These are phyloP conservation scores for Centropus bengalensis DNA, from an alignment of 2,113 vertebrate genomes.

Conservation along the genomic window DNA sequence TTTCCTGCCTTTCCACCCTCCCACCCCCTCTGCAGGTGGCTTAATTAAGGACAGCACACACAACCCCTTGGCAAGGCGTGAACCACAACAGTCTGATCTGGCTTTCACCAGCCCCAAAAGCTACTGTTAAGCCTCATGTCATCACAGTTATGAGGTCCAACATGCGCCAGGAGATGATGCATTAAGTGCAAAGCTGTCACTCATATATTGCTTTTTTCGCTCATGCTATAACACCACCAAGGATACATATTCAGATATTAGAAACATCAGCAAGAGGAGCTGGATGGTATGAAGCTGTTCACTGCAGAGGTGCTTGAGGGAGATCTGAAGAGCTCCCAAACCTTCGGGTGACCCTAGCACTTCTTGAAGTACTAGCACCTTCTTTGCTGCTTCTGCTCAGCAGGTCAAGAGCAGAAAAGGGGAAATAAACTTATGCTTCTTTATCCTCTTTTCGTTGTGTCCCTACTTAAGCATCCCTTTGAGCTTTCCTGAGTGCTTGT, in stretches of 20 bases:
- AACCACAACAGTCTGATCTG: not conserved
- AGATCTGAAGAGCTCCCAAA: not conserved
- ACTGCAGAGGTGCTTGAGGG: not conserved
- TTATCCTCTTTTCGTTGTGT: not conserved
- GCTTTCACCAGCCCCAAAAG: not conserved
- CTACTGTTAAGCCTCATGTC: not conserved
- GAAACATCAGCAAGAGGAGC: not conserved
- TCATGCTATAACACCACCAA: not conserved
- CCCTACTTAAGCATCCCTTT: not conserved
- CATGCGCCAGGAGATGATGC: accelerated
- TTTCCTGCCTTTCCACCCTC: not conserved
- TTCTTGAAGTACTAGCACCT: not conserved
- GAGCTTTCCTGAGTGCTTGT: not conserved
- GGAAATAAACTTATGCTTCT: not conserved
- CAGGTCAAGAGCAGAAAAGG: not conserved
- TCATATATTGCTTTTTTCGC: accelerated
- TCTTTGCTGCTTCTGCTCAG: not conserved
- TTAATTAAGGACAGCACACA: not conserved
- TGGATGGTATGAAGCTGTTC: not conserved
- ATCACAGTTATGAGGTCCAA: accelerated
- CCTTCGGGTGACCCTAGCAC: not conserved
- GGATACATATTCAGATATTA: accelerated
- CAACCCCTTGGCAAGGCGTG: not conserved
- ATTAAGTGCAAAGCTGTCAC: not conserved
- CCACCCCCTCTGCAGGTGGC: not conserved